These are phyloP conservation scores for Agrotis clavis DNA, from an alignment of 2,888 invertebrate genomes.

Conservation along the genomic window DNA sequence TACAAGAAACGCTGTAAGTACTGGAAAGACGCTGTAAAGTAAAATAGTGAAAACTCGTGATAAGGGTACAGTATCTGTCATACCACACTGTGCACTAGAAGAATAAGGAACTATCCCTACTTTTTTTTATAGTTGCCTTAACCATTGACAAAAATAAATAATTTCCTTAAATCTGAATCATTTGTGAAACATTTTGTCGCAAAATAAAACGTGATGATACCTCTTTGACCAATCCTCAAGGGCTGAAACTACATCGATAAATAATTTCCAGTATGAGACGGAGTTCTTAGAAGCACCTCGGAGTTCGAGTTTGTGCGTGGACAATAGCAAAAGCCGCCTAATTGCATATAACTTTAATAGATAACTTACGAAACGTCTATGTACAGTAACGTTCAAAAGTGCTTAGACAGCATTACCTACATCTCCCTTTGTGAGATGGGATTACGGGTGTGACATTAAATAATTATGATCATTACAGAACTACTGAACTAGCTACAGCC, in stretches of 20 bases:
- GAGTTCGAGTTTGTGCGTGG: background rate
- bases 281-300: background rate
- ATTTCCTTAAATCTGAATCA: conserved; percentile 23
- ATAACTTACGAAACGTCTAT: background rate
- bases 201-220: background rate
- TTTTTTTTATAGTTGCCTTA: background rate
- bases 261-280: background rate
- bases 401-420: background rate
- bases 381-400: too few species aligned
- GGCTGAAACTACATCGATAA: background rate
- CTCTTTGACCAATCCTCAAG: background rate
- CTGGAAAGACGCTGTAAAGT: too few species aligned
- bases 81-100: background rate
- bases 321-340: background rate
- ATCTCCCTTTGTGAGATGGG: background rate
- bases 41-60: too few species aligned
- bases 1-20: too few species aligned
- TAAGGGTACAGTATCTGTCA: too few species aligned
- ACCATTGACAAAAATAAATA: background rate
- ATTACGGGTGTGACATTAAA: background rate
- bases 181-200: conserved; percentile 6
- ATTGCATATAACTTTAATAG: background rate
- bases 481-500: too few species aligned
- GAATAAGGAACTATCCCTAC: background rate
- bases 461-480: background rate